Base-by-base conservation (phyloP, 2,888 invertebrate species). In the Drosophila differens region DNA sequence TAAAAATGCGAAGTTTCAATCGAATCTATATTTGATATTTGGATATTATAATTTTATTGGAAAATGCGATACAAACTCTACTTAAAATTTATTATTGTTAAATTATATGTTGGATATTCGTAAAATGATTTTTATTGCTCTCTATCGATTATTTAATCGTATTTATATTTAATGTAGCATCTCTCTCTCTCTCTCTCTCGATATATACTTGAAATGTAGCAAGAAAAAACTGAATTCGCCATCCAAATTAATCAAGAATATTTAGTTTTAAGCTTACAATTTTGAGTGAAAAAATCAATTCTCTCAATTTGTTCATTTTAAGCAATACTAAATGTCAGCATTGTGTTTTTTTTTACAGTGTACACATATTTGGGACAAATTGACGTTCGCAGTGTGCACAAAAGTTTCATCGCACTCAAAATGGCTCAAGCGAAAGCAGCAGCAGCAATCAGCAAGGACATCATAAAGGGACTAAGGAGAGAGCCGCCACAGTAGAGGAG, bases 401-500 rank as follows among this genome's bases (percentile, higher is more conserved):
- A 84, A 89, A 88, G 70, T 84, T 90, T 82, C 66, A 73, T 74
- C 68, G 73, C 82, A 79, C 85, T 84, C 76, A 65, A 77, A 82
- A 68, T 60, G 71, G 77, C 74, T 72, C 64, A 67, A 61, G 68
- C 49, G 39, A 57, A 47, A 65, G 61, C 87, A 79, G 68, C 73
- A 68, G 19, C 74, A 70, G 55, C 75, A 70, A 78, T 67, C 71
- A 74, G 61, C 65, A 55, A 65, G 64, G 61, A 80, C 76, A 76
- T 57, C 81, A 68, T 65, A 71, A 76, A 70, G 63, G 25, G 57
- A n/a, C 4, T 16, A 25, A 39, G 25, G 14, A 19, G 54, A 35
- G 19, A 39, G 57, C 14, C 14, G 25, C 7, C 7, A 9, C 25
- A 25, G 12, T 1, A 30, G 19, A 5, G 14, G 10, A n/a, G 53